Evolutionary conservation across 2,888 invertebrate genomes (phyloP).

Genomic region (Rotaria magnacalcarata): DNA sequence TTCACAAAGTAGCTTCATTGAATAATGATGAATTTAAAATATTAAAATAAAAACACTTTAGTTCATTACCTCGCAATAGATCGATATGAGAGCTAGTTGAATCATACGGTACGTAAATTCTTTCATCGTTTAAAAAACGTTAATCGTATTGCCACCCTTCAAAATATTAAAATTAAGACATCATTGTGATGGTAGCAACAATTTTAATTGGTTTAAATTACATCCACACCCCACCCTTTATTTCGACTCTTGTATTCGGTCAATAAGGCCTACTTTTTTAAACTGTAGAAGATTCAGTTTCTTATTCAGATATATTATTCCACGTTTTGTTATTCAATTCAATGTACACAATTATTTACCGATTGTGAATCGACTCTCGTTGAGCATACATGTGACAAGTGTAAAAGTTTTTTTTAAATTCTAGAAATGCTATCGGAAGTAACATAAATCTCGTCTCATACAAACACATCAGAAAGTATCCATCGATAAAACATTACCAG

Average conservation of each 20-base stretch:
- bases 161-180: too few species aligned
- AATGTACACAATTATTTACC: background rate
- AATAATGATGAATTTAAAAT: background rate
- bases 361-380: background rate
- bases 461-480: background rate
- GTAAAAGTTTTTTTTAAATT: background rate
- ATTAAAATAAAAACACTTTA: background rate
- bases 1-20: background rate
- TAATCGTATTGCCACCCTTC: too few species aligned
- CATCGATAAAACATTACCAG: background rate
- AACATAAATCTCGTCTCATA: background rate
- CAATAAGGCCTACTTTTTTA: too few species aligned
- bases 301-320: background rate
- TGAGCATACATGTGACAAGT: background rate
- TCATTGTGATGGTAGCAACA: too few species aligned
- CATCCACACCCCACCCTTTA: too few species aligned
- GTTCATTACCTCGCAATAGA: background rate
- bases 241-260: too few species aligned
- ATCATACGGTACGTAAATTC: background rate
- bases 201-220: background rate
- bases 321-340: background rate
- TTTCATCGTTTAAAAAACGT: background rate
- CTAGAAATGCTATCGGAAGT: background rate
- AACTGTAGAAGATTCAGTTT: background rate
- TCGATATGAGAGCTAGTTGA: background rate